These are phyloP conservation scores for Ylistrum balloti DNA, from an alignment of 1,140 invertebrate genomes.

Conservation along the genomic window DNA sequence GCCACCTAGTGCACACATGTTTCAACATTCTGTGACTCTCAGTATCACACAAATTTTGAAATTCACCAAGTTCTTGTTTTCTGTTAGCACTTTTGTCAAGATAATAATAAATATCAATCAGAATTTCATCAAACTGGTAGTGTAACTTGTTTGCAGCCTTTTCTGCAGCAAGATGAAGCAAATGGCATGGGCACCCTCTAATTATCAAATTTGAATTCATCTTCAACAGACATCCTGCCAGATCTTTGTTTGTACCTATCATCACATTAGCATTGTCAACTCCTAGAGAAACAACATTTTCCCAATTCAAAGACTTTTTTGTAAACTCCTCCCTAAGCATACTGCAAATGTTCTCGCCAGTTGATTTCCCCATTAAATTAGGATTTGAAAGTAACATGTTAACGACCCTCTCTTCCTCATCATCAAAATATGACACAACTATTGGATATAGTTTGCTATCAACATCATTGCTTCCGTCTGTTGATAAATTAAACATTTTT, in stretches of 20 bases:
- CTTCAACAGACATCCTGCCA: background rate
- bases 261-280: conserved; percentile 50
- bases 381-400: background rate
- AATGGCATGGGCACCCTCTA: conserved; percentile 58
- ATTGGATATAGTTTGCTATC: conserved; percentile 45
- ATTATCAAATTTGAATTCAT: background rate
- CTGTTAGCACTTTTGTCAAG: conserved; percentile 62
- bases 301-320: background rate
- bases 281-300: conserved; percentile 45
- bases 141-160: conserved; percentile 55
- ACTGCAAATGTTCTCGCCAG: conserved; percentile 49
- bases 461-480: conserved; percentile 44
- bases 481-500: background rate
- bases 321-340: background rate
- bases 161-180: conserved; percentile 62
- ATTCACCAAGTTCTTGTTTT: conserved; percentile 48
- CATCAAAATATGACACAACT: conserved; percentile 48
- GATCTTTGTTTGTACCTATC: conserved; percentile 44
- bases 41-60: conserved; percentile 55
- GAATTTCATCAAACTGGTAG: conserved; percentile 51
- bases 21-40: conserved; percentile 60
- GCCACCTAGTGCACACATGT: conserved; percentile 66
- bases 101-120: conserved; percentile 62
- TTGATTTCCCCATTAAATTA: background rate
- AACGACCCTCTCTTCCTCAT: background rate